Base-by-base conservation (phyloP, 2,113 vertebrate species). In the Lagopus leucura region DNA sequence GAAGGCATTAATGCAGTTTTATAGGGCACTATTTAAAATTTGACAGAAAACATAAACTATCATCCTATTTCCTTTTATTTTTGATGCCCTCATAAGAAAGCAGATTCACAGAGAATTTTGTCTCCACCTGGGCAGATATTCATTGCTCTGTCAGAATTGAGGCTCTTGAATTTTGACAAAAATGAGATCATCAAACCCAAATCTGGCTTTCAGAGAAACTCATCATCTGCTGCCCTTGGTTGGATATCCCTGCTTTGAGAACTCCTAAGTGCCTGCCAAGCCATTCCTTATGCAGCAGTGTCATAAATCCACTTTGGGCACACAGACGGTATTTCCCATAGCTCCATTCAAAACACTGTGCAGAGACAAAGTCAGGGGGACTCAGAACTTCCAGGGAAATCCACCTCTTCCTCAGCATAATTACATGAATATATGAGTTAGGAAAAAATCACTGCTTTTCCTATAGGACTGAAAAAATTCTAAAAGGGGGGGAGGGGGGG, bases 221-320 rank as follows among this genome's bases (percentile, higher is more conserved):
- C 83, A 48, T 36, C 27, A 27, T 92, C 54, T 66, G 81, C 84
- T 87, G 74, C 74, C 67, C 45, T 50, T 0, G 0, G 40, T 89
- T 82, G 73, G 84, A 55, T 16, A 73, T 42, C 24, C 74, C 50
- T 42, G 74, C 78, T 96, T 58, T 93, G 74, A 84, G 82, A 77
- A 63, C 10, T 28, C 45, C 22, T 54, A 64, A 38, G 57, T 1
- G 4, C 58, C 66, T 87, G 74, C 58, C 69, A 86, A 87, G 25
- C 15, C 48, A 4, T 47, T 93, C 69, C 40, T 89, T 70, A 21
- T 42, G 79, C 43, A 82, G 76, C 43, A 30, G 48, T 8, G n/a
- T 65, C 2, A 2, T 50, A 93, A 90, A 89, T 84, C n/a, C 81
- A 63, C 38, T 76, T 82, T 54, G 79, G 84, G 30, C 57, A 86